These are phyloP conservation scores for Ciconia nigra DNA, from an alignment of 2,797 vertebrate genomes.

Conservation along the genomic window DNA sequence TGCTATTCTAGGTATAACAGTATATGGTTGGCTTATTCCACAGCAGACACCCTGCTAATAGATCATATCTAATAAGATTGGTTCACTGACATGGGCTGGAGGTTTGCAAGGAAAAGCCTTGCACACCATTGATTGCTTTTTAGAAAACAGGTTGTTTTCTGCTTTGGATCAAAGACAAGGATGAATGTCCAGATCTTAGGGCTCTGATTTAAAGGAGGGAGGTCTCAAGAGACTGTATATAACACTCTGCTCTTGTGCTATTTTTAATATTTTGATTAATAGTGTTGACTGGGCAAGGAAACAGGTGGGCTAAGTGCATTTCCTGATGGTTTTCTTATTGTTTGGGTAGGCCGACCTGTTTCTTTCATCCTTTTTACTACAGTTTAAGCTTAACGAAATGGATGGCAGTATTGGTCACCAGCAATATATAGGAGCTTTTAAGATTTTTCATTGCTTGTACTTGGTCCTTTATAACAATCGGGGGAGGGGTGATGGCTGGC, in stretches of 20 bases:
- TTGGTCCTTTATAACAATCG: background rate
- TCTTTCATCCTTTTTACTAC: background rate
- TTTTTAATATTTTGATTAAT: background rate
- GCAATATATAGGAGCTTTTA: background rate
- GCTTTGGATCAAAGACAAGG: background rate
- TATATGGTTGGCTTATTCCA: background rate
- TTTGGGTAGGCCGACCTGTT: background rate
- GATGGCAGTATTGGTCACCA: background rate
- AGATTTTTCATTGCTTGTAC: background rate
- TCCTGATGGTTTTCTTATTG: background rate
- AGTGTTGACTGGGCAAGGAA: background rate
- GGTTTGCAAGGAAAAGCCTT: background rate
- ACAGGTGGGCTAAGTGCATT: background rate
- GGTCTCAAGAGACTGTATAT: background rate
- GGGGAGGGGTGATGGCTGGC: background rate
- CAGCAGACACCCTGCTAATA: background rate
- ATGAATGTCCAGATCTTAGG: background rate
- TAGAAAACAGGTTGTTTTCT: background rate
- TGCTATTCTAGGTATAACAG: background rate
- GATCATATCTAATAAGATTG: background rate
- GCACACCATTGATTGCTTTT: background rate
- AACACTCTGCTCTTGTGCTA: background rate
- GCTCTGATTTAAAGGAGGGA: background rate
- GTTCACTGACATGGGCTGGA: background rate
- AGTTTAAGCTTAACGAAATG: background rate